Conservation (phyloP, 2,888 invertebrate species). For the Agonum fuliginosum region DNA sequence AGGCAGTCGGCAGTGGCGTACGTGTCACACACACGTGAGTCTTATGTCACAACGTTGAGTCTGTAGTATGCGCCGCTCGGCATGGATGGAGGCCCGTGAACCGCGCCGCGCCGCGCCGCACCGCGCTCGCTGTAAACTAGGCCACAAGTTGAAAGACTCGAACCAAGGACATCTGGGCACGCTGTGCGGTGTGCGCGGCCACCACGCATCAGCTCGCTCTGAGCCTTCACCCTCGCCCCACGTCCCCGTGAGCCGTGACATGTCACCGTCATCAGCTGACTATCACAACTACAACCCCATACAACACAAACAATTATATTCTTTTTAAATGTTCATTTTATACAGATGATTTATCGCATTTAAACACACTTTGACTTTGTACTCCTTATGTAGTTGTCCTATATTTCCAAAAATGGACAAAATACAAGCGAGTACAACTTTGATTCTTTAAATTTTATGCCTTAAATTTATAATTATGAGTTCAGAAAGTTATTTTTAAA, state of each 20-base stretch:
- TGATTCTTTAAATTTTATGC: neutral
- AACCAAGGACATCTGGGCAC: conserved; percentile 82
- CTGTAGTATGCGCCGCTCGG: conserved; percentile 65
- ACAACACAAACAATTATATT: neutral
- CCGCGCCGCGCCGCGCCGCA: too few species aligned
- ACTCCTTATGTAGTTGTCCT: conserved; percentile 46
- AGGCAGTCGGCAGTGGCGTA: too few species aligned
- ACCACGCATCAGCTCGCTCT: conserved; percentile 69
- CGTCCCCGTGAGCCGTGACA: too few species aligned
- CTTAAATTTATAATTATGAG: too few species aligned
- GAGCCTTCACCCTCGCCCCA: conserved; percentile 58
- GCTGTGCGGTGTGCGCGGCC: conserved; percentile 28
- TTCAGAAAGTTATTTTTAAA: too few species aligned
- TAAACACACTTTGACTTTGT: conserved; percentile 20
- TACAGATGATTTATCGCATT: conserved; percentile 5
- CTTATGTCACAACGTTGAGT: conserved; percentile 35
- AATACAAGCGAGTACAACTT: neutral
- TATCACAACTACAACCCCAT: neutral
- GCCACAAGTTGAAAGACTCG: conserved; percentile 79
- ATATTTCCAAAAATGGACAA: conserved; percentile 45
- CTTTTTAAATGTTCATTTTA: neutral
- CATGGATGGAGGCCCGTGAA: conserved; percentile 65
- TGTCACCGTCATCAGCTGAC: conserved; percentile 13
- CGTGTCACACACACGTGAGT: conserved; percentile 28
- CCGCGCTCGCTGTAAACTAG: conserved; percentile 70